A percentile compares a stretch with the other conserved stretches of the same genome.
Conservation (phyloP, 2,888 invertebrate genomes). For the Euphydryas editha region DNA sequence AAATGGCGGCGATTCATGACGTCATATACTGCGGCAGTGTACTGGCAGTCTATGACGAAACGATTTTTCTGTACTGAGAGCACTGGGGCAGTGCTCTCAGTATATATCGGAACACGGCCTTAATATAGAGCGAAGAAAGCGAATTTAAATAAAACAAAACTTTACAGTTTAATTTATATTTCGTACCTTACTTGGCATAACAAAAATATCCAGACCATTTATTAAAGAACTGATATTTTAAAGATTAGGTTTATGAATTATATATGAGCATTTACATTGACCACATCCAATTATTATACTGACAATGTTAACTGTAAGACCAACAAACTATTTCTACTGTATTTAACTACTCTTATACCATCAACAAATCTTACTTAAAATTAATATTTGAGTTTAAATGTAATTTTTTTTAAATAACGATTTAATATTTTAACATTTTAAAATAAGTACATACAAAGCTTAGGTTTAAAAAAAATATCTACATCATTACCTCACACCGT, state of each 20-base stretch:
- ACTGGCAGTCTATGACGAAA: too few species aligned
- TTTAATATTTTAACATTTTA: not conserved
- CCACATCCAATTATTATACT: slow-evolving; percentile 17
- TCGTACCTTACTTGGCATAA: slow-evolving; percentile 69
- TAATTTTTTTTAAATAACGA: not conserved
- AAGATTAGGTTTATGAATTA: slow-evolving; percentile 15
- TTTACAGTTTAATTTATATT: slow-evolving; percentile 52
- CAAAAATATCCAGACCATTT: slow-evolving; percentile 79
- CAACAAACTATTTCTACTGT: slow-evolving; percentile 4
- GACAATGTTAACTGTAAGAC: slow-evolving; percentile 1
- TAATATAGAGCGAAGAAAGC: not conserved
- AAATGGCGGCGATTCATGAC: too few species aligned
- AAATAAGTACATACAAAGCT: slow-evolving; percentile 24
- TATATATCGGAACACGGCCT: too few species aligned
- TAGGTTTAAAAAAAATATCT: slow-evolving; percentile 14
- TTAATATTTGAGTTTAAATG: not conserved
- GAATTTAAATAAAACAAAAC: not conserved
- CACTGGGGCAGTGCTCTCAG: too few species aligned
- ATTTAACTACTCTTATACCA: slow-evolving; percentile 2
- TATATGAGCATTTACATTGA: slow-evolving; percentile 10
- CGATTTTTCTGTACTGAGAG: too few species aligned
- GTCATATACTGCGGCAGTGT: too few species aligned
- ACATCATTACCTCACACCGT: slow-evolving; percentile 12
- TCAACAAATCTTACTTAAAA: not conserved
- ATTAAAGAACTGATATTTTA: slow-evolving; percentile 44